phyloP scores from a whole-genome alignment of 2,888 invertebrate species.

The Macrophya alboannulata region DNA sequence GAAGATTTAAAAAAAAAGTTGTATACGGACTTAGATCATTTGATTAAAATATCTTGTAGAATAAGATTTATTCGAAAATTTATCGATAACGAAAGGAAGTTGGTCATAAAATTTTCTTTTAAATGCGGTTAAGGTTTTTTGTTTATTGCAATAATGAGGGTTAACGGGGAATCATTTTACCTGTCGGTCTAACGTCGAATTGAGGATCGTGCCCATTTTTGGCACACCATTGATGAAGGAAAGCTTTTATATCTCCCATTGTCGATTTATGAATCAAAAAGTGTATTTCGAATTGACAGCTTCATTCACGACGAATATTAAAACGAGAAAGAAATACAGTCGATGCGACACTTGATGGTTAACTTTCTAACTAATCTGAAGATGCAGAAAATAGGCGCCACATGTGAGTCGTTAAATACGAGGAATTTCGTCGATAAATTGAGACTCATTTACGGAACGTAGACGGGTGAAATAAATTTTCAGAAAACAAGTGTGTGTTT shows the following conservation, averaged over 20 bases:
- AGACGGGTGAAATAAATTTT: no score
- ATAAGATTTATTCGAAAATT: background rate
- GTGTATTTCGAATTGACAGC: background rate
- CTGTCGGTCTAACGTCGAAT: conserved; percentile 92
- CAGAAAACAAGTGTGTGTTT: no score
- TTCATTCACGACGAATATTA: background rate
- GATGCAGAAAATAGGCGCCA: no score
- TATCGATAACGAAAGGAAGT: background rate
- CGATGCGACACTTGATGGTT: no score
- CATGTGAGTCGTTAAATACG: no score
- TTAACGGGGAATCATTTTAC: conserved; percentile 81
- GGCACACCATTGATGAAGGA: conserved; percentile 93
- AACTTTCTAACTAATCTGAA: no score
- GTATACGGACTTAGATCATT: background rate
- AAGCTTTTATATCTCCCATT: conserved; percentile 91
- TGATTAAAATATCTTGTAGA: background rate
- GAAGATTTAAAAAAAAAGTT: background rate
- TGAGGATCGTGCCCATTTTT: conserved; percentile 89
- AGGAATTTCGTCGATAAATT: no score
- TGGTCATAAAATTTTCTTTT: background rate
- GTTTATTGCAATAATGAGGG: background rate
- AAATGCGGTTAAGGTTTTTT: conserved; percentile 18
- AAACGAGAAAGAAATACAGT: no score
- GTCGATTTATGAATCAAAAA: background rate
- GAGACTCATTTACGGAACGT: no score